Percentiles rank a stretch among this genome's conserved stretches.
Evolutionary conservation across 1,140 invertebrate genomes (phyloP).

Genomic region (Listronotus oregonensis): DNA sequence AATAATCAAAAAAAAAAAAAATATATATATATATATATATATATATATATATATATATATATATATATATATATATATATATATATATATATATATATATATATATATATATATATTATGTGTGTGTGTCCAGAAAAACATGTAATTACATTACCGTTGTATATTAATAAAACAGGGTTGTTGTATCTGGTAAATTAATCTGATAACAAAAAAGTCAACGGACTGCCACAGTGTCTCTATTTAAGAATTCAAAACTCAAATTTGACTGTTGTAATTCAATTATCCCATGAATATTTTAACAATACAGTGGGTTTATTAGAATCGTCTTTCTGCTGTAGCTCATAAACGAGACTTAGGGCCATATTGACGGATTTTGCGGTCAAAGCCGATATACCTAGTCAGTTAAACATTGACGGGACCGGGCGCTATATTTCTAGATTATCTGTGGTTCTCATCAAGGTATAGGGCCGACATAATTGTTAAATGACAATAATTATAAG

Average conservation of each 20-base stretch:
- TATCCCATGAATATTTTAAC: constrained; percentile 10
- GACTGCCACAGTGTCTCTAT: neutral
- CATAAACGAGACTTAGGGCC: constrained; percentile 1
- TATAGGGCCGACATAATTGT: constrained; percentile 15
- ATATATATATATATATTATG: no score
- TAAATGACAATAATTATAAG: constrained; percentile 24
- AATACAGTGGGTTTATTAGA: constrained; percentile 15
- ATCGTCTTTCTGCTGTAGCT: neutral
- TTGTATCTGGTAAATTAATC: no score
- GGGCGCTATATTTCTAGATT: constrained; percentile 14
- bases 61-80: no score
- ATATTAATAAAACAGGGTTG: no score
- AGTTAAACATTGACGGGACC: neutral
- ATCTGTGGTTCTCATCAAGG: constrained; percentile 14
- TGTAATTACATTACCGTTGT: no score
- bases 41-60: no score
- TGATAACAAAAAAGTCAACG: no score
- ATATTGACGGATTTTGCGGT: constrained; percentile 1
- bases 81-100: no score
- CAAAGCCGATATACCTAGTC: constrained; percentile 1
- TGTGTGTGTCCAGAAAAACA: no score
- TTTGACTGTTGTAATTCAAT: constrained; percentile 5
- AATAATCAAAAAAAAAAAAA: no score
- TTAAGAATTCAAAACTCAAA: neutral
- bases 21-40: no score